Base-by-base conservation (phyloP, 1,140 invertebrate genomes). In the Drosophila santomea region DNA sequence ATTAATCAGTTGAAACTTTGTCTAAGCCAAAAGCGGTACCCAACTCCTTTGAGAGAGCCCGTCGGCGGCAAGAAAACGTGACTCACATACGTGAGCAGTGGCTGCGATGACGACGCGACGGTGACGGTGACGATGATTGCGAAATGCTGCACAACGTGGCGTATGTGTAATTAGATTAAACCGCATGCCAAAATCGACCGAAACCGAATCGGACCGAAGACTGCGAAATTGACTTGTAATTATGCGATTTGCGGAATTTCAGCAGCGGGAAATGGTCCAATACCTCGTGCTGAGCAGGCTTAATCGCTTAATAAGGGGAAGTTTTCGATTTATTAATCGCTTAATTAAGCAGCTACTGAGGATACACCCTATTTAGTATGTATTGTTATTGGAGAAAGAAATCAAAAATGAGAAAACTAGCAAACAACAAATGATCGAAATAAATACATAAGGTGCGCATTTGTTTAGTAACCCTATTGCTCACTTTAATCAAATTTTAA, bases 131-230 rank as follows among this genome's bases (percentile, higher is more conserved):
- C 48, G 61, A 32, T 50, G 59, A 55, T 88, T 88, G 79, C 63
- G 83, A 79, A 79, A 88, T 60, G 44, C 58, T 69, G 84, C 84
- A 74, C 84, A 80, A 89, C 84, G 85, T 85, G 84, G 84, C 85
- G 85, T 89, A 89, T 89, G 84, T 90, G 84, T 89, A 89, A 89
- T 89, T 89, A 89, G 85, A 84, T 89, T 90, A 89, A 85, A 83
- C 83, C 71, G 84, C 83, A 88, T 88, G 72, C 83, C 83, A 79
- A 88, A 83, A 82, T 67, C 77, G 69, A 57, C 79, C 39, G 61
- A 74, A 76, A 76, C 67, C 62, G 83, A 73, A 89, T 67, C 80
- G 62, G 71, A 69, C 28, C 64, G 54, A 79, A 73, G 72, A 73
- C 73, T 80, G 61, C 79, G 71, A 86, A 86, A 86, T 86, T 88